Evolutionary conservation across 2,888 invertebrate species (phyloP).

Genomic region (Ashinkailepas kermadecensis): DNA sequence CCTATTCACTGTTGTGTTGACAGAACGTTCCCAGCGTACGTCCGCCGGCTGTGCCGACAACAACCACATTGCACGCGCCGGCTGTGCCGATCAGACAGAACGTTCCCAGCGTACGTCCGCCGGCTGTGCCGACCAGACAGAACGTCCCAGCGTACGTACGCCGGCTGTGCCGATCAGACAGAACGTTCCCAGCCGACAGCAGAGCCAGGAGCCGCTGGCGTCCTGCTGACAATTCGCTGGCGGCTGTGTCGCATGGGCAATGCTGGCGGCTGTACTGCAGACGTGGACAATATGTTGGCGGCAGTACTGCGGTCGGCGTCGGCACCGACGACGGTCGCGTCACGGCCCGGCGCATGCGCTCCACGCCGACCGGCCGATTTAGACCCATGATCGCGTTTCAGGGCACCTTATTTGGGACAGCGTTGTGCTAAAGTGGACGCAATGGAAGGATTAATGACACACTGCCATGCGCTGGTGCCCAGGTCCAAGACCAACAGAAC

Average conservation of each 20-base stretch:
- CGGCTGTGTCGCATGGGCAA: background rate
- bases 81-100: too few relatives aligned
- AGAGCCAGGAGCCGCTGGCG: too few relatives aligned
- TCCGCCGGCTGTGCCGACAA: too few relatives aligned
- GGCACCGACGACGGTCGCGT: background rate
- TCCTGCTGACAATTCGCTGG: too few relatives aligned
- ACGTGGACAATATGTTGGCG: background rate
- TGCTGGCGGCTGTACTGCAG: background rate
- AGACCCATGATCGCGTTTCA: slow-evolving; percentile 11
- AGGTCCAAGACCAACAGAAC: background rate
- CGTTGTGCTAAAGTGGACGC: background rate
- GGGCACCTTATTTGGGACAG: background rate
- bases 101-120: too few relatives aligned
- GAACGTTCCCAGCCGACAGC: too few relatives aligned
- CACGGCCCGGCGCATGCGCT: background rate
- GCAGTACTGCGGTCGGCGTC: background rate
- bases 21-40: too few relatives aligned
- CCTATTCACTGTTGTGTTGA: too few relatives aligned
- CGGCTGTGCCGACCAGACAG: too few relatives aligned
- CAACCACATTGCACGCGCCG: too few relatives aligned
- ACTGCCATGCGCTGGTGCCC: background rate
- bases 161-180: too few relatives aligned
- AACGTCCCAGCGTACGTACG: too few relatives aligned
- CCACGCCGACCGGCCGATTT: background rate
- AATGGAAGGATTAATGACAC: background rate